Conservation (phyloP, 1,140 invertebrate genomes). For the Drosophila fuyamai region DNA sequence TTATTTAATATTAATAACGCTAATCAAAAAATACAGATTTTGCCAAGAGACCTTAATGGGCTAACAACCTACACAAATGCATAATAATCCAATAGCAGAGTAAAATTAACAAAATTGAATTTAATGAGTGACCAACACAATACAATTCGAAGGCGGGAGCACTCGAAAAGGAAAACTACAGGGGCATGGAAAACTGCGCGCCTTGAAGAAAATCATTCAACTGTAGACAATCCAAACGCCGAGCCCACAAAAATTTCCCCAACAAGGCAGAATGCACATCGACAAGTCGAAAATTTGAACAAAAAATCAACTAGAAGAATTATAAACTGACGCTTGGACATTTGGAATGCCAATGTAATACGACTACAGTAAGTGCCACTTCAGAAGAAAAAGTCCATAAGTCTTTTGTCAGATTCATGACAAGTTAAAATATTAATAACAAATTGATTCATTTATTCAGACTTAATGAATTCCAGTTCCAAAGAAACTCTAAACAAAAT, state of each 20-base stretch:
- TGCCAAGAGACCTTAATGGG: background rate
- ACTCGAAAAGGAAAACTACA: conserved; percentile 55
- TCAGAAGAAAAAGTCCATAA: background rate
- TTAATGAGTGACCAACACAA: conserved; percentile 68
- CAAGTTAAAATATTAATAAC: too few species aligned
- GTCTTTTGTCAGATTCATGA: background rate
- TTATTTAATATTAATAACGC: background rate
- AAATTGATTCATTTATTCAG: too few species aligned
- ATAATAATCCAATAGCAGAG: conserved; percentile 26
- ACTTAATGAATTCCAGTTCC: too few species aligned
- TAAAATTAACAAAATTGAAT: conserved; percentile 60
- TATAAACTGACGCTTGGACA: conserved; percentile 73
- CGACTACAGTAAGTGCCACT: conserved; percentile 24
- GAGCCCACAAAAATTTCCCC: conserved; percentile 51
- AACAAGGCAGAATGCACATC: conserved; percentile 17
- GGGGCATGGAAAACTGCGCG: conserved; percentile 66
- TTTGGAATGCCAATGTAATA: conserved; percentile 44
- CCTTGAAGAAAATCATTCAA: conserved; percentile 80
- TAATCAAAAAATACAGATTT: background rate
- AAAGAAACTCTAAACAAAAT: too few species aligned
- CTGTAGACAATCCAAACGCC: conserved; percentile 64
- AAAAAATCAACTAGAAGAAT: conserved; percentile 40
- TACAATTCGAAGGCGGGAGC: conserved; percentile 60
- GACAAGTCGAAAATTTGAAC: conserved; percentile 28
- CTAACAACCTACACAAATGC: conserved; percentile 14